Evolutionary conservation across 2,797 vertebrate species (phyloP), one percentile per base, ranked within the genome.

Genomic region (Paguma larvata): DNA sequence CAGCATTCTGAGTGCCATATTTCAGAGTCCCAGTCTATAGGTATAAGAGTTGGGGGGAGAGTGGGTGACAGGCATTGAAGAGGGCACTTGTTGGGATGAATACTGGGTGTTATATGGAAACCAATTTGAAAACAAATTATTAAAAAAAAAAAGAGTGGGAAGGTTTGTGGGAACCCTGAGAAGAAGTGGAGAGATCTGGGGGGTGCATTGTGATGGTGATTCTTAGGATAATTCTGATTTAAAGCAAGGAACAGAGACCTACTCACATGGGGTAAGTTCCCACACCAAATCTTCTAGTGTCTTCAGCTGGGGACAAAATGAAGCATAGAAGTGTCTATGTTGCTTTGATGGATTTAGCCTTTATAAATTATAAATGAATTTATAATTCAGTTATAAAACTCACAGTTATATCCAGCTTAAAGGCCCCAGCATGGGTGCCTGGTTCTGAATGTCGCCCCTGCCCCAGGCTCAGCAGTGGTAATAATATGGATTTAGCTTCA

Each of bases 191-290:
- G 41, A 48, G 21, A n/a, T 67, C 73, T 75, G 32, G 15, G 32
- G 4, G 13, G 63, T 1, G 2, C 2, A 0, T 48, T 14, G 1
- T 0, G 3, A 46, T 2, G 13, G n/a, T 10, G 44, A 80, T n/a
- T 44, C 65, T 84, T 51, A 83, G 0, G 34, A 46, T 23, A 91
- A 89, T 80, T 92, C 84, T 41, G 53, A 78, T 9, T 68, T 65
- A 88, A 89, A 21, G 70, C 16, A 48, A 62, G 41, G 16, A 73
- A 85, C 32, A 77, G 8, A 10, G 73, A 83, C 1, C 14, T 70
- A 16, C 51, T 94, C 2, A 15, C 32, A 9, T 0, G 2, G 8
- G 53, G 46, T 59, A 6, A 30, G 53, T 53, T 34, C 48, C 19
- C 14, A 70, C 23, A 65, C 46, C 34, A 48, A 16, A 67, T 63